Base-by-base conservation (phyloP, 2,888 invertebrate species). In the Cerceris rybyensis region DNA sequence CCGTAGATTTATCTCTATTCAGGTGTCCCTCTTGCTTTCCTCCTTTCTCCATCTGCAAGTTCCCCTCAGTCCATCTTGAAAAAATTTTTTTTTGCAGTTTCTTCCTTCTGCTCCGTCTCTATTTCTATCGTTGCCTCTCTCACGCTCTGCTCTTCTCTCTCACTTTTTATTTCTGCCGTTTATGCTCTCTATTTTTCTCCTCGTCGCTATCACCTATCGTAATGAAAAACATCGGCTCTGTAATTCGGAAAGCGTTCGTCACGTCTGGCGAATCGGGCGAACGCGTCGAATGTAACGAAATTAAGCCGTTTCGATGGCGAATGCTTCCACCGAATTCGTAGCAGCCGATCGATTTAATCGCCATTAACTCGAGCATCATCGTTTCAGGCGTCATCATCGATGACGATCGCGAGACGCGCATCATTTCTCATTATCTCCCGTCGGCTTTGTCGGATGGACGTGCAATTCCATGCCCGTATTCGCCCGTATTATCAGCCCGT, bases 361-460 rank as follows among this genome's bases (percentile, higher is more conserved):
- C 58, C 57, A 39, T 50, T 58, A 58, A 39, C 67, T 66, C 17
- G 58, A 67, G 39, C 57, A 14, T 58, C 58, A 46, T 58, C 58
- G 46, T 57, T 39, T 41, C 28, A 46, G 39, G 58, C 58, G 67
- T 58, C 67, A 58, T 57, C 49, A 49, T 50, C 46, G 46, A 43
- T 16, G 69, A 41, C 13, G 16, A 69, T 52, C 52, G n/a, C 52
- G 57, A 60, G 42, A 8, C 52, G 54, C 14, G 58, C 58, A 42
- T 60, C 69, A 69, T 50, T 60, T 52, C 69, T 59, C 69, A 69
- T 69, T 69, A 69, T 67, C 58, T 58, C 28, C 28, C 39, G 46
- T 58, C 58, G 67, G 67, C 58, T 67, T 67, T 67, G 67, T 67
- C 39, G 28, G 58, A 46, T 39, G 28, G 46, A 67, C 46, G 17